Base-by-base conservation (phyloP, 1,140 invertebrate genomes). In the Temnothorax nylanderi region DNA sequence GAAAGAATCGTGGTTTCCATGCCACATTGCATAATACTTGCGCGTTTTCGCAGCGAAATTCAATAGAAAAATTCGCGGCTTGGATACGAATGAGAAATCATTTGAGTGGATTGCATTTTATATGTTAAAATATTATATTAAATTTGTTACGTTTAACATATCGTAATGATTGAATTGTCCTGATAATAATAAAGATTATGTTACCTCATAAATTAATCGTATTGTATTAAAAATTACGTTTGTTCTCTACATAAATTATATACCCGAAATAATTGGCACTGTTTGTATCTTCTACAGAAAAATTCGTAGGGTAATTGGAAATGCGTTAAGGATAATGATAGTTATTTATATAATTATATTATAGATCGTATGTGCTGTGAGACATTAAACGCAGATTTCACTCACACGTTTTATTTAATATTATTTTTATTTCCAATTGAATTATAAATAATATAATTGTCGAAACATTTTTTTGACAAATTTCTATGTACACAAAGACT, bases 351-450 rank as follows among this genome's bases (percentile, higher is more conserved):
- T n/a, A 41, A 58, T 1, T 71, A 44, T 69, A 54, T 21, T 51
- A 78, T 34, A 41, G 32, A 72, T 56, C 37, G 11, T 56, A 32
- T 11, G 47, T 34, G 54, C 54, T 11, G 26, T 65, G 26, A 56
- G 26, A 56, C 18, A 37, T 58, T 82, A 72, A 58, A 82, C 49
- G 67, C 65, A 82, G 80, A 74, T 71, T 71, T 71, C 21, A 13
- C 26, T 1, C 10, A n/a, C 2, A 32, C 1, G 37, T 72, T 82
- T 56, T 21, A 44, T 41, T 76, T 37, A 16, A 7, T 26, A 32
- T 32, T 5, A 58, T 32, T 41, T 54, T 44, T 26, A 58, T 16
- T 34, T 47, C 1, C 6, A 47, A 65, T 21, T 47, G 2, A 26
- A 62, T 64, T 51, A 72, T 3, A 74, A 44, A 34, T n/a, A 77